phyloP scores from a whole-genome alignment of 2,888 invertebrate genomes.

The Agriopis aurantiaria region DNA sequence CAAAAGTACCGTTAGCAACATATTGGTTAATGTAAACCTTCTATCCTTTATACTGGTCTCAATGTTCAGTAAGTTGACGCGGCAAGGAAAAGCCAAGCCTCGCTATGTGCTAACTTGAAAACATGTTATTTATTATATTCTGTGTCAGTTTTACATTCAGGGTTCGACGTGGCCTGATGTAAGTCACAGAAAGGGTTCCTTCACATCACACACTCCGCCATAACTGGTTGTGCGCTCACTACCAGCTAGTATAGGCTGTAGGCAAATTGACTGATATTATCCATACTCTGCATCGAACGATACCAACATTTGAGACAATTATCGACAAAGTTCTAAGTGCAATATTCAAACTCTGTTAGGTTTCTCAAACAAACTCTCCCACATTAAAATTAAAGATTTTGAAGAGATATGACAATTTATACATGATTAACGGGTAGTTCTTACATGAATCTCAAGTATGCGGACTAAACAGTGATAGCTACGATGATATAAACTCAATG shows the following conservation, averaged over 20 bases:
- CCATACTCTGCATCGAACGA: slow-evolving; percentile 1
- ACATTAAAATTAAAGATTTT: too few relatives aligned
- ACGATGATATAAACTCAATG: too few relatives aligned
- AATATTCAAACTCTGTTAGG: too few relatives aligned
- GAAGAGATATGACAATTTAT: background rate
- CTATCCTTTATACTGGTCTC: background rate
- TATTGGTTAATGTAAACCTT: too few relatives aligned
- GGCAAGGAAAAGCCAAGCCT: background rate
- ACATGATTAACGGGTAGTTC: background rate
- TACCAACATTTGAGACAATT: background rate
- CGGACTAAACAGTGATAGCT: background rate
- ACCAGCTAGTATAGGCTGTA: background rate
- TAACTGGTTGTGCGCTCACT: slow-evolving; percentile 6
- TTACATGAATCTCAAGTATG: background rate
- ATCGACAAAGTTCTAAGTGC: too few relatives aligned
- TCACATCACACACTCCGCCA: slow-evolving; percentile 1
- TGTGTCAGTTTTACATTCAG: too few relatives aligned
- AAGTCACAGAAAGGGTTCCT: background rate
- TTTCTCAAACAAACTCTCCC: too few relatives aligned
- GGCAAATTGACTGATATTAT: background rate
- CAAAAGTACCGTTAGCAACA: too few relatives aligned
- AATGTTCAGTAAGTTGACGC: background rate
- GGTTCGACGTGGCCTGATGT: too few relatives aligned
- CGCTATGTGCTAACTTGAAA: background rate
- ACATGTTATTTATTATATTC: too few relatives aligned